phyloP scores from a whole-genome alignment of 2,797 vertebrate species.

The Ciconia nigra region DNA sequence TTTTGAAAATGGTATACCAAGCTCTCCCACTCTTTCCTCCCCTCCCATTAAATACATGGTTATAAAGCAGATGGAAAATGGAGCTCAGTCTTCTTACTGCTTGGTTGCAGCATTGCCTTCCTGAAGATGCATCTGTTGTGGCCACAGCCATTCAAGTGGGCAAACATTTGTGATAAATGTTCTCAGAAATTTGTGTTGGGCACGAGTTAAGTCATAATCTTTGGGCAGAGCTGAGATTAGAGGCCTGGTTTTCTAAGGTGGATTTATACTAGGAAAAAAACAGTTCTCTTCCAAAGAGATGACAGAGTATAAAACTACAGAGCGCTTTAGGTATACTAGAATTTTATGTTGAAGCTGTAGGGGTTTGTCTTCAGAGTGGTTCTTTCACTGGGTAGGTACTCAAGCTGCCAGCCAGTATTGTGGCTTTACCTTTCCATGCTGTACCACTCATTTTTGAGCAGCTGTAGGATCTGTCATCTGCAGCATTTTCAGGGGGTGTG shows the following conservation, averaged over 20 bases:
- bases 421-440: not conserved
- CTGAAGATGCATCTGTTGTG: not conserved
- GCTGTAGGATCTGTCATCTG: not conserved
- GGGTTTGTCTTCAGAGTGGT: not conserved
- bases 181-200: not conserved
- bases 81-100: not conserved
- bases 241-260: not conserved
- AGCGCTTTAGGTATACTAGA: not conserved
- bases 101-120: not conserved
- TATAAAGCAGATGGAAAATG: not conserved
- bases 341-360: not conserved
- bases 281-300: not conserved
- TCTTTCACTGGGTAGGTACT: not conserved
- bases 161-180: not conserved
- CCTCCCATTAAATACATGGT: not conserved
- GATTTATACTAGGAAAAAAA: rapidly evolving
- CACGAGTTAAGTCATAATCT: not conserved
- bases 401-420: not conserved
- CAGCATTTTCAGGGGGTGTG: not conserved
- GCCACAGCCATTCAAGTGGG: not conserved
- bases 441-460: not conserved
- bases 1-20: not conserved
- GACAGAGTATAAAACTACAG: not conserved
- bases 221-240: not conserved
- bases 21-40: not conserved